Conservation (phyloP, 2,113 vertebrate genomes). For the Brienomyrus longianalis region DNA sequence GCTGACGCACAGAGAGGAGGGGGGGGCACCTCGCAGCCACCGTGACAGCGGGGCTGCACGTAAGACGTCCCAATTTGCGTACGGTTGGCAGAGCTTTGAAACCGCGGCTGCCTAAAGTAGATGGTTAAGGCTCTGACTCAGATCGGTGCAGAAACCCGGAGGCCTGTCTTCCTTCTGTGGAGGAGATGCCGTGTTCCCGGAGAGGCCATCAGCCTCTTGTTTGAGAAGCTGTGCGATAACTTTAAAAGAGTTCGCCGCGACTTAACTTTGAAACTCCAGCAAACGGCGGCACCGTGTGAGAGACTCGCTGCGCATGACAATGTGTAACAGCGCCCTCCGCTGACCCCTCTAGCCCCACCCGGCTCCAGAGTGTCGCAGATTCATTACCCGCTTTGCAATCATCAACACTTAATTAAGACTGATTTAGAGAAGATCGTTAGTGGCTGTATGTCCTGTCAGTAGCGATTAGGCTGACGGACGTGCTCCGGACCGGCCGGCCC, state of each 20-base stretch:
- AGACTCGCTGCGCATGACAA: not conserved
- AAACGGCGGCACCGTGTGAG: not conserved
- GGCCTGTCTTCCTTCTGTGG: not conserved
- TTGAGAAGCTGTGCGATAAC: not conserved
- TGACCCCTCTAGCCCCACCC: conserved; percentile 3
- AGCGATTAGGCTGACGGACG: conserved; percentile 60
- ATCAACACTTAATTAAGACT: conserved; percentile 69
- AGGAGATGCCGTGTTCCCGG: not conserved
- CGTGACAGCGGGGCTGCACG: not conserved
- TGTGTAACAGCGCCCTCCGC: conserved; percentile 26
- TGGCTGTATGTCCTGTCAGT: conserved; percentile 70
- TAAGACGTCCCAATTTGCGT: not conserved
- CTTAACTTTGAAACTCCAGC: not conserved
- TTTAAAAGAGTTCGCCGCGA: not conserved
- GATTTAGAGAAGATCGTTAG: conserved; percentile 72
- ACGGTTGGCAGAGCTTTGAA: not conserved
- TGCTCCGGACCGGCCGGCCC: conserved; percentile 36
- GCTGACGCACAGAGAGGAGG: not conserved
- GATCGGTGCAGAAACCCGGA: not conserved
- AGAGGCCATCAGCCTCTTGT: not conserved
- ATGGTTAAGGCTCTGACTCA: not conserved
- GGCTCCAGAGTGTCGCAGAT: conserved; percentile 39
- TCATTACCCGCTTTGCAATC: conserved; percentile 60
- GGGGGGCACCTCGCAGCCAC: not conserved
- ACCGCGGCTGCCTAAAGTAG: not conserved